Base-by-base conservation (phyloP, 2,113 vertebrate genomes). In the Arothron firmamentum region DNA sequence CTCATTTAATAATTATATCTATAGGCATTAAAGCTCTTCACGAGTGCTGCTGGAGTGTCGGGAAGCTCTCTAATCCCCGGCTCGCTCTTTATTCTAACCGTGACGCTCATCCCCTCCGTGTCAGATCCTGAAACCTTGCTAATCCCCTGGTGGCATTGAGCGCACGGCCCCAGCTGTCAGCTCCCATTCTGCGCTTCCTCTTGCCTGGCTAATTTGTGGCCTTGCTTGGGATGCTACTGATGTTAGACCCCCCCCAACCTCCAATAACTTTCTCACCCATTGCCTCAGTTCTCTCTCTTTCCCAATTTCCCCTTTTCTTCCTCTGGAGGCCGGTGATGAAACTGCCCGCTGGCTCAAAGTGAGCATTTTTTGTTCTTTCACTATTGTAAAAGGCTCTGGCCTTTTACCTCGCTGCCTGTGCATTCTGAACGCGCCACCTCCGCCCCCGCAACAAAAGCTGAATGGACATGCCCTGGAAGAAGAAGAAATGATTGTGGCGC, bases 81-180 rank as follows among this genome's bases (percentile, higher is more conserved):
- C 51, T 81, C 77, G 63, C 79, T 86, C 80, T 88, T 86, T 90
- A 83, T 80, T 76, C 84, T 84, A 70, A 70, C 74, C 65, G 54
- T 84, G 84, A 88, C 54, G 77, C 73, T 83, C 76, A 83, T 89
- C 88, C 71, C 75, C 68, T 80, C 77, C 58, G 85, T 88, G 83
- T 85, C 77, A 85, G 69, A 83, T 72, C 65, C 69, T 61, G 77
- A 83, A 87, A 74, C 74, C 75, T 59, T 0, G 63, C 69, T 88
- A 87, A 88, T 89, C 88, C 86, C 78, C 82, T 58, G 56, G 81
- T 83, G 81, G 79, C 84, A 67, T 53, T 47, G 80, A 52, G 19
- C 65, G 14, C 50, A 5, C 60, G 70, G 62, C 73, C 81, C 77
- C 79, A 79, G 85, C 79, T 88, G 84, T 82, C 77, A 45, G 66